Conservation (phyloP, 2,113 vertebrate species). For the Nothocercus julius region DNA sequence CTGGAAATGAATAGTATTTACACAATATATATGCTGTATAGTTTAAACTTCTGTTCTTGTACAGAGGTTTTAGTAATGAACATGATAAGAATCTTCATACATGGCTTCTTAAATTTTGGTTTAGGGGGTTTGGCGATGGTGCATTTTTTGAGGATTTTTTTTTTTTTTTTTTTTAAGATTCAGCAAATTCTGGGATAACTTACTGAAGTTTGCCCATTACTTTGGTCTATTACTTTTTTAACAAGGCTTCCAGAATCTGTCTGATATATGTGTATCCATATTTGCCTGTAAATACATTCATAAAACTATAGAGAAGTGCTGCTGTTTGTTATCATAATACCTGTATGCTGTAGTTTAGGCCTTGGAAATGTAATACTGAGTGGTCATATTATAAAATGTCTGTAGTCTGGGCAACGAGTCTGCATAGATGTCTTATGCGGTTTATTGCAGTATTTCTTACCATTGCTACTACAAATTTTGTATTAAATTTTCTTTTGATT, state of each 20-base stretch:
- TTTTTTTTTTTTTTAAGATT: not conserved
- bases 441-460: not conserved
- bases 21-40: not conserved
- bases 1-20: not conserved
- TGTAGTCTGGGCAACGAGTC: not conserved
- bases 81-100: not conserved
- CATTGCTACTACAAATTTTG: not conserved
- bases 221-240: not conserved
- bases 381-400: not conserved
- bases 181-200: not conserved
- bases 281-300: not conserved
- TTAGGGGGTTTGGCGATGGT: not conserved
- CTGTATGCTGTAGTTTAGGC: not conserved
- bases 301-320: not conserved
- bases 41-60: not conserved
- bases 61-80: not conserved
- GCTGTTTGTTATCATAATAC: not conserved
- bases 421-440: not conserved
- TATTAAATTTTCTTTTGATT: not conserved
- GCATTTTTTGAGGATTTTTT: not conserved
- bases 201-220: not conserved
- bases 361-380: not conserved
- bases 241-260: not conserved
- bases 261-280: not conserved
- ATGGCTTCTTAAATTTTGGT: not conserved